Evolutionary conservation across 2,888 invertebrate species (phyloP), one percentile per base, ranked within the genome.

Genomic region (Congeria kusceri): DNA sequence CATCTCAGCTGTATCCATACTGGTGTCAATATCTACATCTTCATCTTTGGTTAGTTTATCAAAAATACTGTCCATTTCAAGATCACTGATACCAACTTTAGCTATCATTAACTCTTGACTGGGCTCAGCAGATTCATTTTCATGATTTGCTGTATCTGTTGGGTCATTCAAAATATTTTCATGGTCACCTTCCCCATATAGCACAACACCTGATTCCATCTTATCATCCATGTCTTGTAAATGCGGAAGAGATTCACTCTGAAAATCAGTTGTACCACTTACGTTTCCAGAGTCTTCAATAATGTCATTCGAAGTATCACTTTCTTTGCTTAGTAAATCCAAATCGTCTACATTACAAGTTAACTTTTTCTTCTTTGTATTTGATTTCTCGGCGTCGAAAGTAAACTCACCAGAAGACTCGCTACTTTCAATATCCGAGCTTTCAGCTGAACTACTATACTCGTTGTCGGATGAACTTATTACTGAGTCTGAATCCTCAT

Each of bases 391-490:
- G 2, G 25, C 15, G 3, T 59, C 59, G 27, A 59, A 1, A 32
- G 11, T 59, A 28, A 20, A 28, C 28, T 59, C 32, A n/a, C 32
- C 11, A n/a, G 59, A 59, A 27, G 49, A 69, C 25, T 66, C 46
- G 39, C 80, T 73, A 25, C 46, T 47, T 65, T 80, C 80, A 23
- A 73, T 53, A 25, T 80, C 80, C 5, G 76, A 72, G 29, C 76
- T 76, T 29, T 72, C 76, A 13, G 65, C 80, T 57, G 80, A 80
- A 66, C 80, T 80, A 53, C 80, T 80, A 62, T 76, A 80, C n/a
- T 63, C 59, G 28, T 70, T 69, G 57, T 68, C 70, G 5, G 75
- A 71, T 11, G 75, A 75, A 71, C 75, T 79, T 18, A 67, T 32
- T 11, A 77, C 32, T 57, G 80, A 81, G 9, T 71, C 74, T 15